Conservation (phyloP, 2,797 vertebrate species). For the Neopelma chrysocephalum region DNA sequence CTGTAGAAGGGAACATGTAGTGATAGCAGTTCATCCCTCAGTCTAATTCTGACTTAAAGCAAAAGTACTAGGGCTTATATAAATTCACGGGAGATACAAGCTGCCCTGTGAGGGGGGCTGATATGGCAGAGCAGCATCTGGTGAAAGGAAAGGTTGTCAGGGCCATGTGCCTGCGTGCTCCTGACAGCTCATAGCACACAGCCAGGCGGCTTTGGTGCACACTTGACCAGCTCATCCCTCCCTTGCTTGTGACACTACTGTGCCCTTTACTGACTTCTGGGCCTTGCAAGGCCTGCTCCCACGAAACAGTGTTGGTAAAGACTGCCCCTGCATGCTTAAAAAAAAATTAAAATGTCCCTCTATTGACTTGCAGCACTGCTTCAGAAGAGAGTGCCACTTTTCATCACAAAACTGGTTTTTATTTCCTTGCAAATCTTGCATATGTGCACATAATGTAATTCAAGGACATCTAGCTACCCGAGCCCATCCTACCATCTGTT, state of each 20-base stretch:
- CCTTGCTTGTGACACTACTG: fast-evolving
- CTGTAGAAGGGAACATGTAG: neutral
- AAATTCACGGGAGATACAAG: neutral
- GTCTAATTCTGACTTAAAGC: neutral
- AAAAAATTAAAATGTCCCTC: neutral
- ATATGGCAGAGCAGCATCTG: neutral
- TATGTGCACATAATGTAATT: neutral
- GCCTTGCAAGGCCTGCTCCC: neutral
- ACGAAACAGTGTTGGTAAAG: neutral
- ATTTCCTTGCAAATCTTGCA: neutral
- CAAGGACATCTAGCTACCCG: neutral
- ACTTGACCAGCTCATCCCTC: neutral
- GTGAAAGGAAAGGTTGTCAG: neutral
- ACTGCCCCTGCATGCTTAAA: neutral
- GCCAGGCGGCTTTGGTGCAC: fast-evolving
- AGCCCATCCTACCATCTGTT: neutral
- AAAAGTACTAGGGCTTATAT: neutral
- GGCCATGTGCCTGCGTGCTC: fast-evolving
- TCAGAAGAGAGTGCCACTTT: neutral
- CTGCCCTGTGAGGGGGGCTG: neutral
- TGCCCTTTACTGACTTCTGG: neutral
- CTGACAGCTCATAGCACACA: neutral
- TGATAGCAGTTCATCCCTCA: neutral
- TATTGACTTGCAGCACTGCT: neutral
- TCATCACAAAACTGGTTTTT: neutral